A percentile compares a stretch with the other conserved stretches of the same genome.
Conservation (phyloP, 2,797 vertebrate species). For the Alouatta caraya region DNA sequence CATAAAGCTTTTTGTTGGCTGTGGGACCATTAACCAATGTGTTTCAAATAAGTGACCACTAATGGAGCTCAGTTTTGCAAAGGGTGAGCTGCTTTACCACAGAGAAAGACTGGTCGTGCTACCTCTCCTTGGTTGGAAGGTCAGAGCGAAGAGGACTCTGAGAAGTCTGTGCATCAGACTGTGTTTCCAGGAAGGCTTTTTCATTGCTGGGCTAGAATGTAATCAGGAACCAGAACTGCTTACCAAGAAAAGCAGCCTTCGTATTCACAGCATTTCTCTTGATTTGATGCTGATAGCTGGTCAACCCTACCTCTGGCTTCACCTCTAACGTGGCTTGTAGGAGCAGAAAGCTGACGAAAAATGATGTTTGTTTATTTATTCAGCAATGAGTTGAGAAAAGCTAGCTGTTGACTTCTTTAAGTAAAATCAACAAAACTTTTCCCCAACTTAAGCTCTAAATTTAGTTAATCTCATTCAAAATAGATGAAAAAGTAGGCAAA, state of each 20-base stretch:
- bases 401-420: constrained; percentile 36
- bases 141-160: neutral
- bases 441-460: neutral
- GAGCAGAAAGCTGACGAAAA: neutral
- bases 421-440: constrained; percentile 1
- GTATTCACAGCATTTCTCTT: neutral
- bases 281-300: neutral
- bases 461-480: constrained; percentile 38
- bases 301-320: neutral
- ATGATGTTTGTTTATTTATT: neutral
- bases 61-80: neutral
- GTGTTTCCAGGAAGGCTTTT: constrained; percentile 61
- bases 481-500: neutral
- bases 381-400: neutral
- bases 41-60: neutral
- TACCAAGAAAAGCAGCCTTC: constrained; percentile 14
- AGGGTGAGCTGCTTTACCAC: neutral
- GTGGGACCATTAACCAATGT: neutral
- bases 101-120: neutral
- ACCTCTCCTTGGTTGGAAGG: constrained; percentile 57
- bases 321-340: neutral
- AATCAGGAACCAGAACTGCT: constrained; percentile 73
- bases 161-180: constrained; percentile 71
- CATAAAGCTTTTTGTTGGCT: constrained; percentile 18
- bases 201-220: constrained; percentile 61